phyloP scores from a whole-genome alignment of 2,888 invertebrate genomes.

The Furcula furcula region DNA sequence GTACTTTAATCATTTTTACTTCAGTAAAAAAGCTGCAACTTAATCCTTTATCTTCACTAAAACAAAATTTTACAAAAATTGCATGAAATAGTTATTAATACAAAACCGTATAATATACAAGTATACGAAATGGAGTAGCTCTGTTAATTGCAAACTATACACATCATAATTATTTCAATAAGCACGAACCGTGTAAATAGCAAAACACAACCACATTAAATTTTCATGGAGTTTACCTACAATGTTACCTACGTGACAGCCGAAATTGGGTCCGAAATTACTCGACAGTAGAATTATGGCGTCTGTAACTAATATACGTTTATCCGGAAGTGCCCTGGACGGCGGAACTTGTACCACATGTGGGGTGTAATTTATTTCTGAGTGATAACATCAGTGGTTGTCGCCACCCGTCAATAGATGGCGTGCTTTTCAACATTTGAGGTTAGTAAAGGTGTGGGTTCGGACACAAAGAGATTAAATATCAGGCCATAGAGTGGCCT shows the following conservation, averaged over 20 bases:
- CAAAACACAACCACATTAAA: constrained; percentile 34
- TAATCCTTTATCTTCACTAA: too few relatives aligned
- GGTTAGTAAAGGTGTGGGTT: too few relatives aligned
- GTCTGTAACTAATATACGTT: constrained; percentile 42
- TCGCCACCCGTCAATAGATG: constrained; percentile 55
- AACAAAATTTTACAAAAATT: too few relatives aligned
- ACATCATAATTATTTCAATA: not conserved
- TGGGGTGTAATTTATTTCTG: constrained; percentile 37
- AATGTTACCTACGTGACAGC: constrained; percentile 32
- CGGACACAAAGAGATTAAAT: too few relatives aligned
- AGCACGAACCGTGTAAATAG: constrained; percentile 19
- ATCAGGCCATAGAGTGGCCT: too few relatives aligned
- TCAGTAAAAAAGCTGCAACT: too few relatives aligned
- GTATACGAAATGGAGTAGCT: too few relatives aligned
- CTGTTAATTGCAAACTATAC: too few relatives aligned
- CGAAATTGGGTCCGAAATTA: constrained; percentile 45
- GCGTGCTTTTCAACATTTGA: constrained; percentile 27
- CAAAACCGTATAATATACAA: too few relatives aligned
- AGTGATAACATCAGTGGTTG: constrained; percentile 9
- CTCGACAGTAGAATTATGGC: constrained; percentile 40
- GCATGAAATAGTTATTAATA: too few relatives aligned
- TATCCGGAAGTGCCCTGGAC: constrained; percentile 43
- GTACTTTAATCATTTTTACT: too few relatives aligned
- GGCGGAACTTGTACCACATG: constrained; percentile 37
- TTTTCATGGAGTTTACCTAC: constrained; percentile 38